These are phyloP conservation scores for Macrochelys suwanniensis DNA, from an alignment of 2,797 vertebrate genomes.

Conservation along the genomic window DNA sequence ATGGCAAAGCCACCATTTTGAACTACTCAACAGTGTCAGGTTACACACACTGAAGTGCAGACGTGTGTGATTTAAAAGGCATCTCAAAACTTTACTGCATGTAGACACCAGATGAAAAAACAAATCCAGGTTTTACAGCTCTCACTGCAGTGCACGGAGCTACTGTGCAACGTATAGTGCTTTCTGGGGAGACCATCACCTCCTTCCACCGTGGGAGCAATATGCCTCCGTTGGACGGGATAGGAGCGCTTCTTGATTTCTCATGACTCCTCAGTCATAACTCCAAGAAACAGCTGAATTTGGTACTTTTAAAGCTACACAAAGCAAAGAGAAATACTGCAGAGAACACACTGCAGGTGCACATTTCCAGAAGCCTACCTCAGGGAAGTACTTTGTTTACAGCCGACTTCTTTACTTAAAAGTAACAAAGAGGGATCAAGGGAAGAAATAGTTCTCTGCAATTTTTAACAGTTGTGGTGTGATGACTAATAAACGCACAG, in stretches of 20 bases:
- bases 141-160: neutral
- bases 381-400: neutral
- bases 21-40: neutral
- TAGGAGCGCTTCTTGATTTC: neutral
- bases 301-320: neutral
- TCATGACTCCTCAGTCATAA: neutral
- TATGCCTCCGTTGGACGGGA: neutral
- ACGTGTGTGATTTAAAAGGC: fast-evolving
- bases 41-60: neutral
- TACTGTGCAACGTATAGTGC: neutral
- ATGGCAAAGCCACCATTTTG: neutral
- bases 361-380: neutral
- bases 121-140: neutral
- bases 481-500: neutral
- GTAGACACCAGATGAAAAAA: neutral
- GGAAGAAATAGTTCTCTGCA: neutral
- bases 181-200: neutral
- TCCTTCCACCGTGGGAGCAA: neutral
- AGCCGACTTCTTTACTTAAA: neutral
- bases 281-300: neutral
- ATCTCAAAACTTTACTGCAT: neutral
- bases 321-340: neutral
- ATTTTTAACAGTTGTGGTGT: neutral
- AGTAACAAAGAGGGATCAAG: neutral
- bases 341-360: neutral